phyloP scores from a whole-genome alignment of 1,140 invertebrate genomes.

The Theocolax elegans region DNA sequence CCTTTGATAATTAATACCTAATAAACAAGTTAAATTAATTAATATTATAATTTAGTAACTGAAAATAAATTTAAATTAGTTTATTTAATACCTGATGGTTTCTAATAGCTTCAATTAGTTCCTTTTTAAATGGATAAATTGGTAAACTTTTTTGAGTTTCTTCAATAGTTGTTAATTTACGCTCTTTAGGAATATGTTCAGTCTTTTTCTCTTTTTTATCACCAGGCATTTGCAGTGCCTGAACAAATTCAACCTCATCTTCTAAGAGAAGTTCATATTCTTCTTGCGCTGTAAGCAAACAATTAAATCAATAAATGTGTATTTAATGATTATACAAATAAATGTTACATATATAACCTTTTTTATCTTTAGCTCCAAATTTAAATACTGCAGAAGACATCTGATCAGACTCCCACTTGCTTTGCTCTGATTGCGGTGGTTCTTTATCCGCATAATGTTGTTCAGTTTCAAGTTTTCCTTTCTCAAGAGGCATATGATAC shows the following conservation, averaged over 20 bases:
- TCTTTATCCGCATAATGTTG: conserved; percentile 90
- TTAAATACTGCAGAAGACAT: conserved; percentile 91
- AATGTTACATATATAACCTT: conserved; percentile 53
- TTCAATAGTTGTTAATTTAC: conserved; percentile 80
- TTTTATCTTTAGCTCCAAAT: conserved; percentile 93
- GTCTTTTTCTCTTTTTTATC: conserved; percentile 70
- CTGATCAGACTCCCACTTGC: conserved; percentile 98
- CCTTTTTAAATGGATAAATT: conserved; percentile 92
- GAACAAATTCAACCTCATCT: conserved; percentile 97
- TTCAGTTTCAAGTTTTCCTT: conserved; percentile 69
- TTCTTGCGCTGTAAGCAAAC: conserved; percentile 67
- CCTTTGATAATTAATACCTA: conserved; percentile 95
- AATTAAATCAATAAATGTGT: conserved; percentile 27
- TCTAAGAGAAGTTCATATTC: conserved; percentile 95
- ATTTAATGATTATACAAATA: background rate
- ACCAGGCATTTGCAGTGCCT: conserved; percentile 91
- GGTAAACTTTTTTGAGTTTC: conserved; percentile 95
- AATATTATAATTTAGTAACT: conserved; percentile 18
- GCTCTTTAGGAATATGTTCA: conserved; percentile 76
- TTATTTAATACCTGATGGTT: conserved; percentile 83
- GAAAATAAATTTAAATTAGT: conserved; percentile 20
- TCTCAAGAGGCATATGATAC: conserved; percentile 91
- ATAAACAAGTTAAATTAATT: conserved; percentile 9
- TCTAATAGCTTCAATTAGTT: conserved; percentile 87
- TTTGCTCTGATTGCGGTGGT: conserved; percentile 91